Conservation (phyloP, 2,797 vertebrate genomes). For the Lacerta viridis region DNA sequence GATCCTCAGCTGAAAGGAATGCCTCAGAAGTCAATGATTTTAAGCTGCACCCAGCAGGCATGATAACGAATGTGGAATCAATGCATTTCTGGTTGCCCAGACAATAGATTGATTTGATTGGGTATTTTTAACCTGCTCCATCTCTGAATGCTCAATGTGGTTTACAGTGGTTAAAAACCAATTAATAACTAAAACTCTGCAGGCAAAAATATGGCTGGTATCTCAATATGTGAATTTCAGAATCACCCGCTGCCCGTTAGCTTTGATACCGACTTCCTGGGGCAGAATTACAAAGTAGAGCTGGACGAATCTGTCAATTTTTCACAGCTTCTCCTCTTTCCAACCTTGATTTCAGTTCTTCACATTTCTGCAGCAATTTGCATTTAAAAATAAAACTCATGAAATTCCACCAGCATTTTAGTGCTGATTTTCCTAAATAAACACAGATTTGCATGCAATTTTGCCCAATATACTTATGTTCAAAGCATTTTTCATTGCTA, state of each 20-base stretch:
- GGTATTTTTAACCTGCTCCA: not conserved
- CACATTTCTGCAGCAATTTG: too few species aligned
- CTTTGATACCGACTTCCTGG: too few species aligned
- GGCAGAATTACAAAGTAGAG: not conserved
- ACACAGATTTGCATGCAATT: too few species aligned
- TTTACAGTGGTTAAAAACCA: constrained; percentile 13
- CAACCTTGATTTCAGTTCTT: too few species aligned
- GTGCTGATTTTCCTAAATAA: too few species aligned
- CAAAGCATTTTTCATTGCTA: too few species aligned
- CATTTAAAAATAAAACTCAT: too few species aligned
- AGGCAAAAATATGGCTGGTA: not conserved
- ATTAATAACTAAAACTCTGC: not conserved
- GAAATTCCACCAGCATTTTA: too few species aligned
- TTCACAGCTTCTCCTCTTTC: too few species aligned
- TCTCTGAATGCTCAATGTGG: not conserved
- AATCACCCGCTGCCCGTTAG: not conserved
- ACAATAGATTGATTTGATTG: not conserved
- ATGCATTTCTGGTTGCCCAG: constrained; percentile 23
- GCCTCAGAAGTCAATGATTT: not conserved
- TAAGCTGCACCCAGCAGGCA: not conserved
- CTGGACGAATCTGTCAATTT: too few species aligned
- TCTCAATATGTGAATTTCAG: not conserved
- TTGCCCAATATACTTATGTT: too few species aligned
- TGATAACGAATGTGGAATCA: not conserved
- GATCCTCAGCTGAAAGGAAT: not conserved